Conservation (phyloP, 2,113 vertebrate genomes). For the Prietella phreatophila region DNA sequence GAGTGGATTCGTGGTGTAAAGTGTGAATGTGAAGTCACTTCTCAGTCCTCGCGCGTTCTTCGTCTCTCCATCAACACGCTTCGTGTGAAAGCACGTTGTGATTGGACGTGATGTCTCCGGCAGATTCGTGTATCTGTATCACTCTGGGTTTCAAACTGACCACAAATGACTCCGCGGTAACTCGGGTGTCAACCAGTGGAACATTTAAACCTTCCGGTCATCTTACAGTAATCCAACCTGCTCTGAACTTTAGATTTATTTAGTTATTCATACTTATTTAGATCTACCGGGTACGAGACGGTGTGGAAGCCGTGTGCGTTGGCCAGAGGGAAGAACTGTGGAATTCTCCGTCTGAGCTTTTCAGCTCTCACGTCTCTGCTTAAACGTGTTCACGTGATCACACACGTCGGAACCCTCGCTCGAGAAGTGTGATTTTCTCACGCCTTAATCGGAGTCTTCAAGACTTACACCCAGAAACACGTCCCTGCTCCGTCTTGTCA, state of each 20-base stretch:
- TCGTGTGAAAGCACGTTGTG: not conserved
- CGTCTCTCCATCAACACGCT: not conserved
- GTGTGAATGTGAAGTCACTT: not conserved
- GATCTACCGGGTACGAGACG: not conserved
- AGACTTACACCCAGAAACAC: not conserved
- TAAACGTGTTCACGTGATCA: not conserved
- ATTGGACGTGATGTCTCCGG: not conserved
- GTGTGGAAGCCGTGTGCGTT: not conserved
- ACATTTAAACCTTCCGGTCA: not conserved
- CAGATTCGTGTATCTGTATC: not conserved
- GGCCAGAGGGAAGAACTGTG: not conserved
- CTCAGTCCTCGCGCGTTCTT: not conserved
- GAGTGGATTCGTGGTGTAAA: not conserved
- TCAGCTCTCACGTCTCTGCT: not conserved
- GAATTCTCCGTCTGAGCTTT: not conserved
- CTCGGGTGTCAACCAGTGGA: not conserved
- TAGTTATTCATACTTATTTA: no score
- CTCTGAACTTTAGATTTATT: not conserved
- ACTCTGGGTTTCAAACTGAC: not conserved
- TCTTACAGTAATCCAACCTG: not conserved
- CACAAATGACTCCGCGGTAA: not conserved
- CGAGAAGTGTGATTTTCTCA: not conserved
- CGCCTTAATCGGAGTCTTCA: no score
- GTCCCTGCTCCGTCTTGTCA: not conserved
- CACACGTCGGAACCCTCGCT: not conserved